Evolutionary conservation across 2,888 invertebrate species (phyloP).

Genomic region (Harpalus rufipes): DNA sequence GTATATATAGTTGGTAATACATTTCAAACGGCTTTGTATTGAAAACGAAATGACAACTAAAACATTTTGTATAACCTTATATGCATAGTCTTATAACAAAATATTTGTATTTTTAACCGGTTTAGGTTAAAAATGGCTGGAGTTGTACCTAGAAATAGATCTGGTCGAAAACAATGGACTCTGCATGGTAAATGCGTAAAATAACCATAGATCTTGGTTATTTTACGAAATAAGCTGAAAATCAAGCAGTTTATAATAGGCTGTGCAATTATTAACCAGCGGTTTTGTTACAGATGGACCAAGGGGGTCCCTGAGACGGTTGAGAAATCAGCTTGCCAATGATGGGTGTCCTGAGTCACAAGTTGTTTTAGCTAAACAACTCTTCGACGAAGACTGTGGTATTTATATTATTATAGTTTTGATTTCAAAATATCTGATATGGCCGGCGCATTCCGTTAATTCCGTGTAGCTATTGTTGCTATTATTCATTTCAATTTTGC

Average conservation of each 20-base stretch:
- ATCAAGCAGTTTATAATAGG: not conserved
- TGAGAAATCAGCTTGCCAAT: slow-evolving; percentile 88
- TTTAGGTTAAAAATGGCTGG: slow-evolving; percentile 77
- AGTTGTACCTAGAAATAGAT: slow-evolving; percentile 80
- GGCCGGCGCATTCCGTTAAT: not conserved
- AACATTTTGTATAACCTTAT: not conserved
- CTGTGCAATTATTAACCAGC: not conserved
- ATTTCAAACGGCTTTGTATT: no score
- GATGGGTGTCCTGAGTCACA: slow-evolving; percentile 95
- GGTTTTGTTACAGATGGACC: slow-evolving; percentile 80
- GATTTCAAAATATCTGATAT: not conserved
- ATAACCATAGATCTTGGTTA: no score
- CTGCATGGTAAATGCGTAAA: slow-evolving; percentile 81
- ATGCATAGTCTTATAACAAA: not conserved
- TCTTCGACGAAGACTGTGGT: slow-evolving; percentile 90
- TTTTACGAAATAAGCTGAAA: no score
- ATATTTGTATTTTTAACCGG: not conserved
- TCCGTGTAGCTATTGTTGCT: no score
- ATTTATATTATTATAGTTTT: slow-evolving; percentile 66
- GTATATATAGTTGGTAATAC: no score
- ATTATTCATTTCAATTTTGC: no score
- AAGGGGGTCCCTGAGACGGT: slow-evolving; percentile 82
- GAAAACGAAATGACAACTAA: no score
- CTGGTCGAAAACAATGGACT: slow-evolving; percentile 87
- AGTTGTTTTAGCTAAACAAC: slow-evolving; percentile 90